A percentile compares a stretch with the other conserved stretches of the same genome.
Evolutionary conservation across 2,888 invertebrate species (phyloP).

Genomic region (Pterostichus niger): DNA sequence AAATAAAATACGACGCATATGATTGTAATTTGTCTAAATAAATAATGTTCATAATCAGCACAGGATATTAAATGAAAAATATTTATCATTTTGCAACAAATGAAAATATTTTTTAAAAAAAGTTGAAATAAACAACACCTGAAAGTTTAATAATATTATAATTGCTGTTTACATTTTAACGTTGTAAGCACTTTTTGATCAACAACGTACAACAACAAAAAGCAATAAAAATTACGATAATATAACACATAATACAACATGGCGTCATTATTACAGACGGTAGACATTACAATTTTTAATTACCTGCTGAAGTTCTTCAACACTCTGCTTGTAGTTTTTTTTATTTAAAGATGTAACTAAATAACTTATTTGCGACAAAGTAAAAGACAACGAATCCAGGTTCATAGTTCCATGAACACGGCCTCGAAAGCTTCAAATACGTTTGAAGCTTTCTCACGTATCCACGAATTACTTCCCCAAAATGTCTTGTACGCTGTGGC

Average conservation of each 20-base stretch:
- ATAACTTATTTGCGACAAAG: slow-evolving; percentile 99
- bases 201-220: slow-evolving; percentile 30
- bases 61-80: background rate
- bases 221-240: slow-evolving; percentile 69
- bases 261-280: slow-evolving; percentile 57
- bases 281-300: slow-evolving; percentile 75
- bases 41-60: too few relatives aligned
- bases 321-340: slow-evolving; percentile 95
- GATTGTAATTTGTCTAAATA: too few relatives aligned
- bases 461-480: slow-evolving; percentile 83
- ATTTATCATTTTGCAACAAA: background rate
- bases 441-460: slow-evolving; percentile 94
- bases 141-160: background rate
- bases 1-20: too few relatives aligned
- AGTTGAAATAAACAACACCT: slow-evolving; percentile 16
- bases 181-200: background rate
- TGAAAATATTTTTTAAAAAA: background rate
- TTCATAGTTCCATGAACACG: slow-evolving; percentile 95
- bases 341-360: slow-evolving; percentile 97
- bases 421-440: slow-evolving; percentile 96
- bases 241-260: slow-evolving; percentile 66
- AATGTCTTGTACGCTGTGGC: slow-evolving; percentile 76
- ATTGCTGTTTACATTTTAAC: background rate
- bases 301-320: slow-evolving; percentile 94
- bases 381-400: slow-evolving; percentile 99